A percentile compares a stretch with the other conserved stretches of the same genome.
Evolutionary conservation across 2,113 vertebrate genomes (phyloP).

Genomic region (Proteles cristata): DNA sequence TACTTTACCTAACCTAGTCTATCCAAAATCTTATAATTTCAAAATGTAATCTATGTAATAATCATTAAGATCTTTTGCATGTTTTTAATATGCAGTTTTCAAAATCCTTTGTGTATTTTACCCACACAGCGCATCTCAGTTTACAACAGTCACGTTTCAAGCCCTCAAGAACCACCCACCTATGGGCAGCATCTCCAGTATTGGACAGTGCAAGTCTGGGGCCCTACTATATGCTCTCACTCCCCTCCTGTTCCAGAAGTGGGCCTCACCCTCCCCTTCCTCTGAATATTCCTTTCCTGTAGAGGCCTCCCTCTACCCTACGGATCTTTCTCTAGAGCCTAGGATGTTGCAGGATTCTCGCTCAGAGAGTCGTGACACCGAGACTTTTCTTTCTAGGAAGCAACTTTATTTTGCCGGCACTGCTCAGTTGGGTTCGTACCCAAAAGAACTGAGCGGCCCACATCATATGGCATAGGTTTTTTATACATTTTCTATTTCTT

Average conservation of each 20-base stretch:
- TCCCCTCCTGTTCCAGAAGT: neutral
- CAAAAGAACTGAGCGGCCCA: too few species aligned
- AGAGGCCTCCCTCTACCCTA: neutral
- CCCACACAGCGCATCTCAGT: neutral
- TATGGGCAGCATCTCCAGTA: neutral
- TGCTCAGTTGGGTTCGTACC: too few species aligned
- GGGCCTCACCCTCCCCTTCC: neutral
- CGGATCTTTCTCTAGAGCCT: neutral
- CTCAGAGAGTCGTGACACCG: too few species aligned
- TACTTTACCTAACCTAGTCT: neutral
- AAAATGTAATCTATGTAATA: neutral
- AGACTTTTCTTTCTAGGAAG: too few species aligned
- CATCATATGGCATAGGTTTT: too few species aligned
- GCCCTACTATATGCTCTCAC: neutral
- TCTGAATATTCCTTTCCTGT: neutral
- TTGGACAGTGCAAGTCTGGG: neutral
- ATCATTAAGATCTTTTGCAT: neutral
- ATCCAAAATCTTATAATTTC: neutral
- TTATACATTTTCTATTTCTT: too few species aligned
- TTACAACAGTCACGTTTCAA: neutral
- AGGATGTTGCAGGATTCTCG: too few species aligned
- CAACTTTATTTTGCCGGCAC: too few species aligned
- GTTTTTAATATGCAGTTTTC: neutral
- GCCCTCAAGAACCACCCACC: neutral
- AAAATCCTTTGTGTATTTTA: constrained; percentile 9